Percentiles rank a stretch among this genome's conserved stretches.
phyloP scores from a whole-genome alignment of 2,797 vertebrate genomes.

The Lerista edwardsae region DNA sequence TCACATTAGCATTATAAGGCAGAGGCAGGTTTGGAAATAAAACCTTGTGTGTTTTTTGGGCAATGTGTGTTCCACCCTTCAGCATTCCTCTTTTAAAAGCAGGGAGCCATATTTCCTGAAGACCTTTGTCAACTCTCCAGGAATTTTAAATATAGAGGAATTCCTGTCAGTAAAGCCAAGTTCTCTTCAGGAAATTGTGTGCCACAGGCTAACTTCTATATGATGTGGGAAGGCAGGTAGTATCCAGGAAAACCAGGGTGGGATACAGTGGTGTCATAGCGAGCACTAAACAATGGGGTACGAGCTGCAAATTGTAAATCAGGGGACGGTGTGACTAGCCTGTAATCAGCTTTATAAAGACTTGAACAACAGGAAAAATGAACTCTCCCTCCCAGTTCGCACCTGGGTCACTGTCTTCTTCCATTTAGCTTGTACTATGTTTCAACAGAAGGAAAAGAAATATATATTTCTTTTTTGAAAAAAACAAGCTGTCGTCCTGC shows the following conservation, averaged over 20 bases:
- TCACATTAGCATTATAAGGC: background rate
- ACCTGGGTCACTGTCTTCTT: background rate
- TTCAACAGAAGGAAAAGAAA: background rate
- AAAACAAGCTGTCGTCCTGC: background rate
- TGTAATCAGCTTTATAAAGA: background rate
- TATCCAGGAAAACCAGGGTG: slow-evolving; percentile 63
- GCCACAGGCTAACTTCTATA: slow-evolving; percentile 60
- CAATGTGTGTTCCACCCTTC: slow-evolving; percentile 23
- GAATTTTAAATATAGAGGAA: slow-evolving; percentile 66
- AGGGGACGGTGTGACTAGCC: background rate
- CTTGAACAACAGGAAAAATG: slow-evolving; percentile 19
- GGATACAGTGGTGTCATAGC: slow-evolving; percentile 21
- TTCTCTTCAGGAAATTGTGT: slow-evolving; percentile 69
- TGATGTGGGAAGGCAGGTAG: slow-evolving; percentile 54
- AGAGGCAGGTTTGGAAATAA: background rate
- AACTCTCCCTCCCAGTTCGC: background rate
- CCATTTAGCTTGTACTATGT: background rate
- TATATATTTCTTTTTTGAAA: no score
- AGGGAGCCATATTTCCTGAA: slow-evolving; percentile 43
- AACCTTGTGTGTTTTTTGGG: background rate
- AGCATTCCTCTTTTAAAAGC: slow-evolving; percentile 32
- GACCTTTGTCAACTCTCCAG: slow-evolving; percentile 70
- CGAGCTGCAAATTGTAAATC: background rate
- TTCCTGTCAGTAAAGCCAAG: slow-evolving; percentile 70
- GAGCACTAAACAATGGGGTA: slow-evolving; percentile 10